phyloP scores from a whole-genome alignment of 2,888 invertebrate species.

The Rambutsinella grinnellia region DNA sequence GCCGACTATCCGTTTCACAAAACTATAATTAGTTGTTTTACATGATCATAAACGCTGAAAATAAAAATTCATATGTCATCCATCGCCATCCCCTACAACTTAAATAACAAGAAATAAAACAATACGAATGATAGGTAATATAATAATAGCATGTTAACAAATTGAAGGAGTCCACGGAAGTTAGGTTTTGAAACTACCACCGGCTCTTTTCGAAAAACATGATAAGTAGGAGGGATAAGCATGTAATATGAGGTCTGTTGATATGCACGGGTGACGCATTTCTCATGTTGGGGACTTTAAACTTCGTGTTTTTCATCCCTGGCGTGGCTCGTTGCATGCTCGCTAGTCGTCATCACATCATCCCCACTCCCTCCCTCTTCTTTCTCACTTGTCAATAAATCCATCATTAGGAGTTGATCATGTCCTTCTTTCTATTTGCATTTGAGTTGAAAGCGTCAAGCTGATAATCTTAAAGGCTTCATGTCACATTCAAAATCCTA shows the following conservation, averaged over 20 bases:
- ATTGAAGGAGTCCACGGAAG: constrained; percentile 41
- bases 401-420: constrained; percentile 13
- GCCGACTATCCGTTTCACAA: not conserved
- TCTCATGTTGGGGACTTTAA: not conserved
- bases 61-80: not conserved
- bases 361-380: not conserved
- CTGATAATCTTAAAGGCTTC: not conserved
- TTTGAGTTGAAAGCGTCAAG: not conserved
- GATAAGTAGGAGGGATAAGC: not conserved
- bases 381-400: constrained; percentile 27
- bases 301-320: constrained; percentile 22
- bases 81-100: not conserved
- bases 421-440: not conserved
- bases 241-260: no score
- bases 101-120: not conserved
- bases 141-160: constrained; percentile 24
- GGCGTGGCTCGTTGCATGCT: constrained; percentile 11
- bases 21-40: not conserved
- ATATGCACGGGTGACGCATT: no score
- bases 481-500: not conserved
- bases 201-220: not conserved
- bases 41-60: not conserved
- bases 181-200: not conserved
- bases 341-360: not conserved
- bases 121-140: not conserved